Percentiles rank a stretch among this genome's conserved stretches.
phyloP scores from a whole-genome alignment of 2,797 vertebrate species.

The Pseudocheirus occidentalis region DNA sequence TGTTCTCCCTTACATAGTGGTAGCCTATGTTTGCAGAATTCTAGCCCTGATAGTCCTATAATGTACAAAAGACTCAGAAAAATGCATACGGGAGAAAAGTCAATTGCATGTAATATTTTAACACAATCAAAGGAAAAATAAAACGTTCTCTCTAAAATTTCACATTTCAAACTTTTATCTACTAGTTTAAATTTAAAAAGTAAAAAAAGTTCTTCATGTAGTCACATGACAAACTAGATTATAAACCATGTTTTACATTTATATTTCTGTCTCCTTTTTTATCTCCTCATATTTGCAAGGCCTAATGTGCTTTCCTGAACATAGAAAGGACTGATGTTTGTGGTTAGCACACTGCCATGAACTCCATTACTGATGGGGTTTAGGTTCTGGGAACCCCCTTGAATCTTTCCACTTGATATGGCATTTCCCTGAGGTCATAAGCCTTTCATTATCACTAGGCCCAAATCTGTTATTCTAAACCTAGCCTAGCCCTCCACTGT shows the following conservation, averaged over 20 bases:
- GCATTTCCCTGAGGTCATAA: no score
- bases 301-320: neutral
- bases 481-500: no score
- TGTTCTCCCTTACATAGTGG: slow-evolving; percentile 31
- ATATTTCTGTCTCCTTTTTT: neutral
- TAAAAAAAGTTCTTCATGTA: neutral
- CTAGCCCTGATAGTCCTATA: neutral
- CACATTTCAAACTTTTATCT: neutral
- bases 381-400: no score
- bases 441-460: no score
- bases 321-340: neutral
- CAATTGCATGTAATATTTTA: neutral
- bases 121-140: neutral
- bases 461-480: no score
- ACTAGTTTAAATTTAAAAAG: neutral
- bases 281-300: neutral
- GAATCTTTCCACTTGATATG: no score
- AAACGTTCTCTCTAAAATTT: neutral
- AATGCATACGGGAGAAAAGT: neutral
- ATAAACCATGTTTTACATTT: neutral
- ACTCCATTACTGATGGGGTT: neutral
- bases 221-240: neutral
- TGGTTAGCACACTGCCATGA: neutral
- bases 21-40: neutral
- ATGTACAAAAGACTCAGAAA: neutral